A percentile compares a stretch with the other conserved stretches of the same genome.
Evolutionary conservation across 2,888 invertebrate genomes (phyloP).

Genomic region (Leptopilina syphax): DNA sequence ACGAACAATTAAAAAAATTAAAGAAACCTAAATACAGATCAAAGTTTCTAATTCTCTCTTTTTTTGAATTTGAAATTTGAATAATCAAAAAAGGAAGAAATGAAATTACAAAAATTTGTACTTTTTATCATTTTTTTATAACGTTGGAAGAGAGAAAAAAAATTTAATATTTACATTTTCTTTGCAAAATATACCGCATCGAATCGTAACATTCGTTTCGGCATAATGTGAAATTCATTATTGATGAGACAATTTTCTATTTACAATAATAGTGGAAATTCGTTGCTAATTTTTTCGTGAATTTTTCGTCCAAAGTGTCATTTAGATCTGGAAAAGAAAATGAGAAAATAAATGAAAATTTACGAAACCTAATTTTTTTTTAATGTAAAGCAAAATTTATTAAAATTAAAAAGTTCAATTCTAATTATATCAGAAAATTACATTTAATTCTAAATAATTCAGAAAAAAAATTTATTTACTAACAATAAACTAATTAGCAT

Average conservation of each 20-base stretch:
- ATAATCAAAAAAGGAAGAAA: background rate
- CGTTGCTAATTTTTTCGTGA: constrained; percentile 62
- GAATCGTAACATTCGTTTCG: constrained; percentile 38
- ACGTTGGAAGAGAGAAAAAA: constrained; percentile 7
- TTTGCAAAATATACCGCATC: constrained; percentile 44
- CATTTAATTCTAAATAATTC: background rate
- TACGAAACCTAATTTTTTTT: background rate
- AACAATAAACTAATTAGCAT: too few species aligned
- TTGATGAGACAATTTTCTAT: constrained; percentile 59
- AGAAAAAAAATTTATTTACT: background rate
- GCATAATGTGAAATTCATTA: constrained; percentile 37
- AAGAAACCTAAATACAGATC: too few species aligned
- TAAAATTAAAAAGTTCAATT: background rate
- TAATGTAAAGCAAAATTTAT: background rate
- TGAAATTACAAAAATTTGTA: background rate
- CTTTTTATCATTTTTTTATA: background rate
- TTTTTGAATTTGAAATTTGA: too few species aligned
- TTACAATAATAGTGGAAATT: constrained; percentile 63
- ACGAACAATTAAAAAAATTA: too few species aligned
- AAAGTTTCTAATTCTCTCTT: too few species aligned
- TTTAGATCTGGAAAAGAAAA: constrained; percentile 70
- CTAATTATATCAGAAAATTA: too few species aligned
- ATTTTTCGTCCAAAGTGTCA: constrained; percentile 59
- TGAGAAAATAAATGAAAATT: constrained; percentile 41
- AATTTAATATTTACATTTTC: constrained; percentile 52